Evolutionary conservation across 92 coral and sea anemone species (phyloP), one percentile per base, ranked within the genome.

Genomic region (Bergia puertoricense): DNA sequence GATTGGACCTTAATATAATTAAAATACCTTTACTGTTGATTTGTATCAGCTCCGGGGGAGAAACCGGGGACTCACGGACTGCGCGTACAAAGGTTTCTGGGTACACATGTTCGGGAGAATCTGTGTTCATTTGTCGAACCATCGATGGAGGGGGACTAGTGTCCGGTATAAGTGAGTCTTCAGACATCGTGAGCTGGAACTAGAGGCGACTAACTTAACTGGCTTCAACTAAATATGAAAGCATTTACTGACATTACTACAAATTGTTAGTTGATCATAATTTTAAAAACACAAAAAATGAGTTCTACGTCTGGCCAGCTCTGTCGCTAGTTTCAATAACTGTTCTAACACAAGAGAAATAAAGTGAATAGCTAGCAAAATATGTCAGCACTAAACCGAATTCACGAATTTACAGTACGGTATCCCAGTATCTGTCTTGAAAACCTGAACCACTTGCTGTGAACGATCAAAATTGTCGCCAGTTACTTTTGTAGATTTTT

Each of bases 81-180:
- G 94, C 92, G 40, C 88, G 54, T 41, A 95, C 86, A 72, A 91
- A 95, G 41, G 92, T 96, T 76, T 89, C 91, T 2, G 94, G 98
- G 54, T 83, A 94, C 37, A 48, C 88, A 13, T 88, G 50, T 50
- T 72, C 10, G n/a, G 85, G 50, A 39, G 87, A 18, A 44, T 40
- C 81, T n/a, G 41, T 30, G 22, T 8, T 45, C 6, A n/a, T n/a
- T 46, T 71, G 57, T 69, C 44, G 40, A 23, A 22, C 66, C 22
- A 69, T 46, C 4, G 77, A 46, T n/a, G 78, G 59, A 15, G 79
- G 78, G n/a, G 87, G 86, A 84, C 87, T 84, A 23, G 22, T 15
- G 56, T 84, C 79, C 42, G 71, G 59, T 44, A n/a, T 30, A 15
- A 37, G 45, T 69, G 66, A 15, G 14, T 84, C 78, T 45, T 72